Percentiles rank a stretch among this genome's conserved stretches.
These are phyloP conservation scores for Noctua comes DNA, from an alignment of 2,888 invertebrate species.

Conservation along the genomic window DNA sequence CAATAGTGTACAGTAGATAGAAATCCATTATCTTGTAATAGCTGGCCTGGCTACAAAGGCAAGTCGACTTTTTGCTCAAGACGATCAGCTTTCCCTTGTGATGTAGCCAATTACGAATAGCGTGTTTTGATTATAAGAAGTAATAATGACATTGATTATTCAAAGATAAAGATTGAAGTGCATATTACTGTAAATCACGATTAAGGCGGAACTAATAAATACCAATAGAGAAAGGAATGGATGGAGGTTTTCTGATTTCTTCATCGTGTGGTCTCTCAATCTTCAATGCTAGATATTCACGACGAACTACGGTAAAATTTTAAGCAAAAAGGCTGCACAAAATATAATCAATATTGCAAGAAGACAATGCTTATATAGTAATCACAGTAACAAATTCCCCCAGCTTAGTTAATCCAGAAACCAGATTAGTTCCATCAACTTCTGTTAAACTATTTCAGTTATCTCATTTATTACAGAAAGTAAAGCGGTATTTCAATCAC, in stretches of 20 bases:
- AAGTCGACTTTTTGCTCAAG: constrained; percentile 44
- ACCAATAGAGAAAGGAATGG: constrained; percentile 29
- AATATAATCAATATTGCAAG: neutral
- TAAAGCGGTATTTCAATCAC: constrained; percentile 13
- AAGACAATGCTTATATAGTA: neutral
- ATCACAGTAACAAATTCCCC: constrained; percentile 1
- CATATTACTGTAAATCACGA: constrained; percentile 10
- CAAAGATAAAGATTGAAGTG: constrained; percentile 31
- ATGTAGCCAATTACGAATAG: constrained; percentile 44
- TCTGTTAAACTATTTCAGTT: neutral
- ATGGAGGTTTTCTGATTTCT: constrained; percentile 23
- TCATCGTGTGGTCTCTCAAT: neutral
- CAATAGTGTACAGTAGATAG: constrained; percentile 43
- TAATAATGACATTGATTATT: constrained; percentile 35
- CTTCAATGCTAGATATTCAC: neutral
- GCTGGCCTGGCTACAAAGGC: constrained; percentile 23
- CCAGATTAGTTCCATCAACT: constrained; percentile 3
- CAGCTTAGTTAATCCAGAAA: neutral
- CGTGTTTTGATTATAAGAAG: constrained; percentile 48
- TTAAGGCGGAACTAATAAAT: constrained; percentile 28
- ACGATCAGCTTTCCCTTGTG: constrained; percentile 60
- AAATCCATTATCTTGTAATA: constrained; percentile 55
- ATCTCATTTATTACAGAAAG: neutral
- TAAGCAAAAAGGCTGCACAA: neutral
- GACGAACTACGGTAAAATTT: neutral